phyloP scores from a whole-genome alignment of 2,113 vertebrate species.

The Lanius ludovicianus region DNA sequence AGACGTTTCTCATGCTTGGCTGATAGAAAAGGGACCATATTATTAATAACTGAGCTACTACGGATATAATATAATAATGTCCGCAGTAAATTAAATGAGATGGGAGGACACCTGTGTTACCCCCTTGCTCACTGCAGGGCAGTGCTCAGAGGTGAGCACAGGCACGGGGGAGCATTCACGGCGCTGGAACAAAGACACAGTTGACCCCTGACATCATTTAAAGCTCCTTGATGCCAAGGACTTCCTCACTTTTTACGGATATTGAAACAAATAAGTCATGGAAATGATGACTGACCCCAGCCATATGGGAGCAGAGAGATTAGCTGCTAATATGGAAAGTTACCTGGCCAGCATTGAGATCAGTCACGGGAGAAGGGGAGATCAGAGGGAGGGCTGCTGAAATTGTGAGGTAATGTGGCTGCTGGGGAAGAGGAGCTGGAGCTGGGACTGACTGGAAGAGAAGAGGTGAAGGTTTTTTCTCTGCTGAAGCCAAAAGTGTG shows the following conservation, averaged over 20 bases:
- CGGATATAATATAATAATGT: background rate
- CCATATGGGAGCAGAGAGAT: slow-evolving; percentile 58
- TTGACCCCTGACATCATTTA: slow-evolving; percentile 57
- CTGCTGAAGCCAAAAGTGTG: slow-evolving; percentile 39
- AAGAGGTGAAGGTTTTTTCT: slow-evolving; percentile 14
- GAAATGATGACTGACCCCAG: slow-evolving; percentile 60
- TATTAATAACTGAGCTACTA: background rate
- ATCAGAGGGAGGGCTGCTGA: slow-evolving; percentile 36
- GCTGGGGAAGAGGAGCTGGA: slow-evolving; percentile 43
- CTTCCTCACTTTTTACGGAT: slow-evolving; percentile 60
- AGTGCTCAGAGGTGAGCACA: background rate
- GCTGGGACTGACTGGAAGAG: background rate
- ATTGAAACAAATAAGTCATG: slow-evolving; percentile 69
- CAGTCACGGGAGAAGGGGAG: slow-evolving; percentile 33
- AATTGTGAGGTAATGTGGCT: slow-evolving; percentile 40
- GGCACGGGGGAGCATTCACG: background rate
- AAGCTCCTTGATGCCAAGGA: slow-evolving; percentile 54
- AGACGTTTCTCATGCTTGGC: background rate
- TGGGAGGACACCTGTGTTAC: background rate
- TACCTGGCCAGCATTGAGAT: slow-evolving; percentile 62
- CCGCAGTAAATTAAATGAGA: slow-evolving; percentile 37
- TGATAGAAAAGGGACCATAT: background rate
- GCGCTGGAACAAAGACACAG: background rate
- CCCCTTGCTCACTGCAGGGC: background rate
- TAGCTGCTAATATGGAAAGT: slow-evolving; percentile 72